phyloP scores from a whole-genome alignment of 1,140 invertebrate genomes.

The Drosophila willistoni region DNA sequence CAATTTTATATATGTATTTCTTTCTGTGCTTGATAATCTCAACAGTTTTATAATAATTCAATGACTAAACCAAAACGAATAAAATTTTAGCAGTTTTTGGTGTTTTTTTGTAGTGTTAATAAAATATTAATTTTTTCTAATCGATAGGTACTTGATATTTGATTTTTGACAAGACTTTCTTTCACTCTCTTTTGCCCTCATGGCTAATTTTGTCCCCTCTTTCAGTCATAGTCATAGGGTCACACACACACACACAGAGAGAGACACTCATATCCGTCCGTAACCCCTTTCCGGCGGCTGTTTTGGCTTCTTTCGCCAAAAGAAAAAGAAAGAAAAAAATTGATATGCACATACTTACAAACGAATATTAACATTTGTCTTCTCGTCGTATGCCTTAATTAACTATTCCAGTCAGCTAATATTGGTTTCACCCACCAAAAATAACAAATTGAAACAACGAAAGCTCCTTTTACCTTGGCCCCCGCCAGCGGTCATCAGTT shows the following conservation, averaged over 20 bases:
- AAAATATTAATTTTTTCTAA: background rate
- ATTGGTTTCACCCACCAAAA: conserved; percentile 78
- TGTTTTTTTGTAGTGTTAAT: no score
- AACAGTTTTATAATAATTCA: no score
- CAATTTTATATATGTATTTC: no score
- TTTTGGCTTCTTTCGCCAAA: conserved; percentile 49
- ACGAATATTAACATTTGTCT: conserved; percentile 66
- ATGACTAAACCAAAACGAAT: no score
- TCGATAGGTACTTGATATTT: background rate
- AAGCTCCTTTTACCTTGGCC: conserved; percentile 58
- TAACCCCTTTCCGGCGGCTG: conserved; percentile 55
- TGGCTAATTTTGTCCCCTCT: background rate
- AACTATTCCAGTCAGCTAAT: conserved; percentile 79
- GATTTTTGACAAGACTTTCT: background rate
- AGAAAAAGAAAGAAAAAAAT: conserved; percentile 15
- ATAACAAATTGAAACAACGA: conserved; percentile 39
- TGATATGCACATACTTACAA: conserved; percentile 48
- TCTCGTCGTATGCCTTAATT: conserved; percentile 63
- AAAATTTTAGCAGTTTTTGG: no score
- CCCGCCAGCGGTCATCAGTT: conserved; percentile 7
- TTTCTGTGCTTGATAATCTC: no score
- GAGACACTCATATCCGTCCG: conserved; percentile 43
- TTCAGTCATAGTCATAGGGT: background rate
- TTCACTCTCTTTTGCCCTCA: background rate
- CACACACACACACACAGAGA: background rate